phyloP scores from a whole-genome alignment of 2,797 vertebrate species.

The Dallia pectoralis region DNA sequence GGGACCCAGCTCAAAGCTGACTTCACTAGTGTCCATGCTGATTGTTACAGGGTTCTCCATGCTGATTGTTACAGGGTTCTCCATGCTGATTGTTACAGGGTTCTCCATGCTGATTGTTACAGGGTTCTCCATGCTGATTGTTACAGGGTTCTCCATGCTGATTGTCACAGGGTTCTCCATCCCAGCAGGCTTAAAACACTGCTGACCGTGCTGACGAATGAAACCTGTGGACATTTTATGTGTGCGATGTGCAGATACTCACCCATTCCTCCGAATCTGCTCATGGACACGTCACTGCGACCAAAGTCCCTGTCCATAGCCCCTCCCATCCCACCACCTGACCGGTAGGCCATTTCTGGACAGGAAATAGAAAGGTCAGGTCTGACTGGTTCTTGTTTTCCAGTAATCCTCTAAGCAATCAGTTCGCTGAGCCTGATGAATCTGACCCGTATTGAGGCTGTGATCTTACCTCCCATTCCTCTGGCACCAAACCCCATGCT shows the following conservation, averaged over 20 bases:
- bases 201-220: background rate
- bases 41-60: background rate
- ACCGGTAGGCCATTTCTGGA: conserved; percentile 86
- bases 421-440: background rate
- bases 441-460: background rate
- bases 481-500: conserved; percentile 87
- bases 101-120: background rate
- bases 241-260: conserved; percentile 37
- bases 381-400: too few species aligned
- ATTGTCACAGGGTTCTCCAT: background rate
- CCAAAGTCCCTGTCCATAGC: conserved; percentile 92
- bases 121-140: background rate
- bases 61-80: background rate
- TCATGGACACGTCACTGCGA: conserved; percentile 88
- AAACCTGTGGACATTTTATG: background rate
- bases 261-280: conserved; percentile 94
- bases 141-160: background rate
- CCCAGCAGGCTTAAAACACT: background rate
- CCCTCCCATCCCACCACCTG: conserved; percentile 81
- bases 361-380: too few species aligned
- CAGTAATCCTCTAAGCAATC: background rate
- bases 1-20: background rate
- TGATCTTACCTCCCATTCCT: conserved; percentile 84
- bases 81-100: background rate
- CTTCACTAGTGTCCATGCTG: background rate